phyloP scores from a whole-genome alignment of 2,888 invertebrate species.

The Galeopsomyia nigrocyanea region DNA sequence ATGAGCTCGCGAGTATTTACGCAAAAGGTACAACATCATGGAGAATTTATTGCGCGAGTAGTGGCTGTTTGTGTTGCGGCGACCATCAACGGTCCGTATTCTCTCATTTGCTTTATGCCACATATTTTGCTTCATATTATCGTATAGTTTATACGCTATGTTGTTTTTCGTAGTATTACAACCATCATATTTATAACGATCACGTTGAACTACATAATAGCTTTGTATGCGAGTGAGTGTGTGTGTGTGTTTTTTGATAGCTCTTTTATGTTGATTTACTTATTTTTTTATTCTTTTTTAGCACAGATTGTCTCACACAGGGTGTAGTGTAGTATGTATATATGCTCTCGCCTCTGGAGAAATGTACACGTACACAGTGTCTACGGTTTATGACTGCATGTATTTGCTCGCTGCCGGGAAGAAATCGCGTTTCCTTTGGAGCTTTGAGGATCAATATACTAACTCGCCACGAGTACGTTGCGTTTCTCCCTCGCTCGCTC shows the following conservation, averaged over 20 bases:
- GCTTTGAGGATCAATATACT: too few relatives aligned
- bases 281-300: slow-evolving; percentile 20
- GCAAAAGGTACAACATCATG: not conserved
- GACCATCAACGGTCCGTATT: slow-evolving; percentile 2
- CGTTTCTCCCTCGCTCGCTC: too few relatives aligned
- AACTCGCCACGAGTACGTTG: too few relatives aligned
- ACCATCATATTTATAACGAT: slow-evolving; percentile 44
- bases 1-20: not conserved
- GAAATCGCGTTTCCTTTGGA: too few relatives aligned
- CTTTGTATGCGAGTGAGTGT: slow-evolving; percentile 9
- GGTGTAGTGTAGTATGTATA: slow-evolving; percentile 28
- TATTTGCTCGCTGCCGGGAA: too few relatives aligned
- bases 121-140: slow-evolving; percentile 35
- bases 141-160: slow-evolving; percentile 41
- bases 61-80: not conserved
- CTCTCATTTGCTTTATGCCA: slow-evolving; percentile 30
- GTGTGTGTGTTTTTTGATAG: not conserved
- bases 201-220: slow-evolving; percentile 42
- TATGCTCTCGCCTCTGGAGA: too few relatives aligned
- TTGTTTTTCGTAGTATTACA: slow-evolving; percentile 25
- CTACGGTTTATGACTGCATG: too few relatives aligned
- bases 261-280: not conserved
- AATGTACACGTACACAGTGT: too few relatives aligned
- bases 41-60: not conserved
- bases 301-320: slow-evolving; percentile 46